Conservation (phyloP, 2,113 vertebrate genomes). For the Boulengeromyrus knoepffleri region DNA sequence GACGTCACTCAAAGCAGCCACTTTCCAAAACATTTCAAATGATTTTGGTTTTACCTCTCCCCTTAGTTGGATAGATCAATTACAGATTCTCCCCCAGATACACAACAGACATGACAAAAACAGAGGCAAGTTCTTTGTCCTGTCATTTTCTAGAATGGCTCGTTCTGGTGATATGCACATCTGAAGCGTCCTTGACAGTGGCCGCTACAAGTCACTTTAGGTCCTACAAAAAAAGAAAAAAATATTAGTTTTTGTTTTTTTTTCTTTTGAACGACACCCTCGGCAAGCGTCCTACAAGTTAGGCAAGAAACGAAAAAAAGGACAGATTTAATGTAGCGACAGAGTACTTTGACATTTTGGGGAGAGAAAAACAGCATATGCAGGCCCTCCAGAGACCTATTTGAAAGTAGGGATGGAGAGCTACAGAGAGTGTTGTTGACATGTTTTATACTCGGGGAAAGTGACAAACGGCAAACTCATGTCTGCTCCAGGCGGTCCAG, state of each 20-base stretch:
- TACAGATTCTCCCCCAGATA: neutral
- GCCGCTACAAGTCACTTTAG: neutral
- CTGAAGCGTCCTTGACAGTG: neutral
- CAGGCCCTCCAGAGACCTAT: slow-evolving; percentile 36
- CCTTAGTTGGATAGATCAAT: neutral
- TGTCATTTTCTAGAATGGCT: neutral
- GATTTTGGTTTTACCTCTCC: neutral
- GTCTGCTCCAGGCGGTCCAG: slow-evolving; percentile 24
- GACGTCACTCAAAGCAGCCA: neutral
- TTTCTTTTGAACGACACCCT: neutral
- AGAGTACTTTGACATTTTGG: slow-evolving; percentile 34
- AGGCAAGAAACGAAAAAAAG: slow-evolving; percentile 1
- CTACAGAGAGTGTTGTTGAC: slow-evolving; percentile 35
- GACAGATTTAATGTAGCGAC: slow-evolving; percentile 26
- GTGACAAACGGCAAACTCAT: slow-evolving; percentile 37
- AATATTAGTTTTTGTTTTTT: neutral
- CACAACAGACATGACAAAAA: neutral
- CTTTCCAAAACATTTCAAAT: neutral
- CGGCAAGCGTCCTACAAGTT: neutral
- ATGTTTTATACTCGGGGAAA: slow-evolving; percentile 37
- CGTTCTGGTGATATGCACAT: neutral
- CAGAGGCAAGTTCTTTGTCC: neutral
- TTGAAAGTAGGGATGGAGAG: slow-evolving; percentile 33
- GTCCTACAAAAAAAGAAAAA: neutral
- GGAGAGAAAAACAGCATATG: slow-evolving; percentile 5